Evolutionary conservation across 2,797 vertebrate genomes (phyloP), one percentile per base, ranked within the genome.

Genomic region (Hylomyscus alleni): DNA sequence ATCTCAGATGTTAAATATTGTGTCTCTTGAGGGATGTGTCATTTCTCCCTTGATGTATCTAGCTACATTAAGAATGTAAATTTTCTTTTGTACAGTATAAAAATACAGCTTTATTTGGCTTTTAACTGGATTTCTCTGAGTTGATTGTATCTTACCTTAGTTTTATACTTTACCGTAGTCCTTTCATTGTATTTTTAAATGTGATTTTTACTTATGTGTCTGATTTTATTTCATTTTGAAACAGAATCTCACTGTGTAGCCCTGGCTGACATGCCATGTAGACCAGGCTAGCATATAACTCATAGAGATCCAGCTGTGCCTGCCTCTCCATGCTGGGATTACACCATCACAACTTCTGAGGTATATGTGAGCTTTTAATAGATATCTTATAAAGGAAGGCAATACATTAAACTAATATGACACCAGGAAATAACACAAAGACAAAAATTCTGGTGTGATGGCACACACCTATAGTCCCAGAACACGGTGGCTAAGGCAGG

Each of bases 1-100:
- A 73, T 99, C 99, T 99, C 99, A 99, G 99, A 99, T 99, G 99
- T 99, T 99, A 99, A 99, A 99, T 99, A 99, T 99, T 98, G 99
- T 99, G 98, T 99, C 99, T 99, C 98, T 98, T 98, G 98, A 98
- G 92, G 97, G 96, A 97, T 97, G 34, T 95, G 58, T 92, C 50
- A 91, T 14, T 96, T 95, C 76, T 69, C 84, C 75, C 84, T 65
- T 82, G 86, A 85, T 96, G 89, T 97, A 91, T 89, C 95, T 97
- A 97, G 94, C 96, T 93, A 95, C 40, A 93, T 94, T 97, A 96
- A 91, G 78, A 87, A 91, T 97, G 96, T 97, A 97, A 92, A 95
- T 95, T 90, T 96, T 81, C 26, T 96, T 96, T 90, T 97, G 78
- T 72, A 94, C 93, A 92, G 40, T 54, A 95, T 78, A 90, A 95